Conservation (phyloP, 1,140 invertebrate genomes). For the Lepidurus apus region DNA sequence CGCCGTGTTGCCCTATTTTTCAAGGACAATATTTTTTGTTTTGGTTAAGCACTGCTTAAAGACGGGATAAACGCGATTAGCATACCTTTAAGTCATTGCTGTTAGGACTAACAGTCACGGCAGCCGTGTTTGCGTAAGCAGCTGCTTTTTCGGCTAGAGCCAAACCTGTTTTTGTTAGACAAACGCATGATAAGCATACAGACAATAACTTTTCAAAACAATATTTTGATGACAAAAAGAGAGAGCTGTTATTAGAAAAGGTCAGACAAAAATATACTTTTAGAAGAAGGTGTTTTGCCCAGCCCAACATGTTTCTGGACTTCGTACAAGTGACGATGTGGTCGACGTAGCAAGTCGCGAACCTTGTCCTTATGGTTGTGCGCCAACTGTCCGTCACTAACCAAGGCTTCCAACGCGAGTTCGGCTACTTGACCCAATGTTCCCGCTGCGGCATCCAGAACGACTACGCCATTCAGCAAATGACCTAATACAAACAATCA, state of each 20-base stretch:
- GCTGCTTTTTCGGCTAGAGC: background rate
- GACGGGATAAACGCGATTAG: background rate
- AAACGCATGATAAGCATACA: background rate
- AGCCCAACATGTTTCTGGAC: constrained; percentile 28
- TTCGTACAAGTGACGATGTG: constrained; percentile 93
- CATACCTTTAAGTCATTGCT: constrained; percentile 1
- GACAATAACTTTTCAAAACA: background rate
- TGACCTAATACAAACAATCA: constrained; percentile 56
- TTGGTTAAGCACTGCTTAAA: background rate
- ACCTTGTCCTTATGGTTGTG: constrained; percentile 71
- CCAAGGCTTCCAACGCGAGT: constrained; percentile 84
- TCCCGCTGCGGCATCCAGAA: constrained; percentile 82
- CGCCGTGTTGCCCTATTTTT: constrained; percentile 69
- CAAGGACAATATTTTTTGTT: background rate
- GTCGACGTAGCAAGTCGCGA: constrained; percentile 60
- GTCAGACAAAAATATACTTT: background rate
- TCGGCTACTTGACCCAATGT: constrained; percentile 83
- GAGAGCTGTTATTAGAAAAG: background rate
- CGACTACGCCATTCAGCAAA: constrained; percentile 80
- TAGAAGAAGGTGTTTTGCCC: background rate
- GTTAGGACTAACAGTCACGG: background rate
- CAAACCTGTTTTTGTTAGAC: background rate
- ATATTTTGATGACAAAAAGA: no score
- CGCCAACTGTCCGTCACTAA: constrained; percentile 68
- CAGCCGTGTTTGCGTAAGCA: background rate